These are phyloP conservation scores for Epistrophe grossulariae DNA, from an alignment of 2,888 invertebrate species.

Conservation along the genomic window DNA sequence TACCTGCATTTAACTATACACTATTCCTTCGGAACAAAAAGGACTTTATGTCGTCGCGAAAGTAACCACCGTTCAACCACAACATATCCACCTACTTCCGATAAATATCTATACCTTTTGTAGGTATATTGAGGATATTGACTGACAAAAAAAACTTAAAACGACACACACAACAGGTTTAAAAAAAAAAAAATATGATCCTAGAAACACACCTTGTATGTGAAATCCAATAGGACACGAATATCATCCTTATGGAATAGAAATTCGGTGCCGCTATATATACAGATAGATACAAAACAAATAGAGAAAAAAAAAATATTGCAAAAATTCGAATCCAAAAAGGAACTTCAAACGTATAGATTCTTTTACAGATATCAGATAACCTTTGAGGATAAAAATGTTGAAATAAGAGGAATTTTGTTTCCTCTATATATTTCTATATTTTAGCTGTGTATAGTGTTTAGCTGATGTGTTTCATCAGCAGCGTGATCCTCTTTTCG, in stretches of 20 bases:
- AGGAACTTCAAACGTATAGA: slow-evolving; percentile 47
- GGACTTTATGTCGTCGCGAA: slow-evolving; percentile 55
- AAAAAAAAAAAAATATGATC: slow-evolving; percentile 45
- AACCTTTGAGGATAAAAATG: slow-evolving; percentile 50
- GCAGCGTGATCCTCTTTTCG: slow-evolving; percentile 31
- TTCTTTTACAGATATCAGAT: slow-evolving; percentile 61
- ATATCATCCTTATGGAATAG: slow-evolving; percentile 41
- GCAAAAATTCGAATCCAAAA: slow-evolving; percentile 32
- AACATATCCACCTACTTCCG: slow-evolving; percentile 83
- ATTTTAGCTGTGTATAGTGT: no score
- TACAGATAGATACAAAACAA: neutral
- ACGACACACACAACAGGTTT: slow-evolving; percentile 49
- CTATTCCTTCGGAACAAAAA: neutral
- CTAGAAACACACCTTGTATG: slow-evolving; percentile 65
- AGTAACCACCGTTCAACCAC: slow-evolving; percentile 81
- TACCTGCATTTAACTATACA: slow-evolving; percentile 26
- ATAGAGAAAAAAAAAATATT: neutral
- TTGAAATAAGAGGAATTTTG: slow-evolving; percentile 28
- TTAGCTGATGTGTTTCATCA: neutral
- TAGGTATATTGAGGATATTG: slow-evolving; percentile 47
- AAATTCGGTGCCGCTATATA: neutral
- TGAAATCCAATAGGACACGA: slow-evolving; percentile 73
- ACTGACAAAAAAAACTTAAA: slow-evolving; percentile 44
- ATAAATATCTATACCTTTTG: slow-evolving; percentile 26
- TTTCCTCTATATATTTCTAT: slow-evolving; percentile 27